Evolutionary conservation across 2,113 vertebrate species (phyloP).

Genomic region (Syngnathus typhle): DNA sequence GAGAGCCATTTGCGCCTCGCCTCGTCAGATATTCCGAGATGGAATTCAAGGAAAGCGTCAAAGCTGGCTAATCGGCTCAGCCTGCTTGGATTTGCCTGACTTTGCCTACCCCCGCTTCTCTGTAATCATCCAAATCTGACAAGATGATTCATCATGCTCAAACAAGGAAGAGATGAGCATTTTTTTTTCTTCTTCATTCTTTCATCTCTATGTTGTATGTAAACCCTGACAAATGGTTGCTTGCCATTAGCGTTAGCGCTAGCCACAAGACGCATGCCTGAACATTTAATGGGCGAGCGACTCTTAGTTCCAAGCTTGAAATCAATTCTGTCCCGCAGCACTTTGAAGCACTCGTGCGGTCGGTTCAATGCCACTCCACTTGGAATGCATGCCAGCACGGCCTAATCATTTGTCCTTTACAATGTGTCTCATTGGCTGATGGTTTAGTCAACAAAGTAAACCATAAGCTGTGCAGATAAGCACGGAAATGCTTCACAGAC

Average conservation of each 20-base stretch:
- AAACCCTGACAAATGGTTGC: slow-evolving; percentile 29
- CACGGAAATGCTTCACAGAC: slow-evolving; percentile 31
- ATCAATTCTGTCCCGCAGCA: background rate
- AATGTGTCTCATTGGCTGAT: slow-evolving; percentile 44
- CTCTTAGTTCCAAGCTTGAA: background rate
- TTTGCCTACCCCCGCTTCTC: background rate
- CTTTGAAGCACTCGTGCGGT: background rate
- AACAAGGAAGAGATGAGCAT: slow-evolving; percentile 53
- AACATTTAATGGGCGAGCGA: background rate
- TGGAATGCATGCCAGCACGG: slow-evolving; percentile 12
- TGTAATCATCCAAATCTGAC: slow-evolving; percentile 64
- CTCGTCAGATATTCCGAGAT: slow-evolving; percentile 41
- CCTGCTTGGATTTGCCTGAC: slow-evolving; percentile 41
- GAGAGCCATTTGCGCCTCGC: slow-evolving; percentile 22
- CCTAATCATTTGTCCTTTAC: slow-evolving; percentile 53
- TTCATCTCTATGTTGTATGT: slow-evolving; percentile 27
- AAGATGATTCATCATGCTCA: slow-evolving; percentile 63
- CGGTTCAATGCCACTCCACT: background rate
- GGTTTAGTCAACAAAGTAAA: slow-evolving; percentile 27
- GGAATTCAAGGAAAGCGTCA: slow-evolving; percentile 56
- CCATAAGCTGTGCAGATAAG: slow-evolving; percentile 43
- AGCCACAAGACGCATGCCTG: slow-evolving; percentile 2
- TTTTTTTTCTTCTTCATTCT: slow-evolving; percentile 24
- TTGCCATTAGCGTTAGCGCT: background rate
- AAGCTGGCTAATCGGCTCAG: slow-evolving; percentile 55